Evolutionary conservation across 2,888 invertebrate species (phyloP).

Genomic region (Podabrus alpinus): DNA sequence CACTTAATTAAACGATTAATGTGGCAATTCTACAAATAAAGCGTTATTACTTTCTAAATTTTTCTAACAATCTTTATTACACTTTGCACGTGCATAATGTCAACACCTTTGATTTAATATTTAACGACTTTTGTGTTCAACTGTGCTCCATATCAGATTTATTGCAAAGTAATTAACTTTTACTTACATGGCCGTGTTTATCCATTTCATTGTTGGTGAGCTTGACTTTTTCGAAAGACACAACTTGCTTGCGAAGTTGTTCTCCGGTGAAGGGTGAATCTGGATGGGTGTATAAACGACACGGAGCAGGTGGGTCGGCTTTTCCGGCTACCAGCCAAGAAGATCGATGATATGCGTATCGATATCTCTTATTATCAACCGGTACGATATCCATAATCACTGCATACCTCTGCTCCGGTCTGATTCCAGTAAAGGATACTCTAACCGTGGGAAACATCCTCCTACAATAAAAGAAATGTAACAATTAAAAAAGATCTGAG

Average conservation of each 20-base stretch:
- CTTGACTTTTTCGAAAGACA: conserved; percentile 84
- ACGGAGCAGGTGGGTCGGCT: conserved; percentile 76
- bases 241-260: conserved; percentile 76
- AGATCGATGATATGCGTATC: conserved; percentile 82
- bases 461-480: conserved; percentile 58
- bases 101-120: conserved; percentile 15
- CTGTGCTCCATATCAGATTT: background rate
- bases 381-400: conserved; percentile 81
- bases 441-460: conserved; percentile 83
- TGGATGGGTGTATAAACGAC: conserved; percentile 76
- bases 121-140: conserved; percentile 10
- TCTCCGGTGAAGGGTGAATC: conserved; percentile 82
- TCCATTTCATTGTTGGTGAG: conserved; percentile 84
- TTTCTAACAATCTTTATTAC: conserved; percentile 13
- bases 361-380: conserved; percentile 77
- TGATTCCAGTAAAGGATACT: conserved; percentile 72
- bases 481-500: background rate
- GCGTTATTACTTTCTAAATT: conserved; percentile 10
- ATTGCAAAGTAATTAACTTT: background rate
- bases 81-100: conserved; percentile 9
- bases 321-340: conserved; percentile 84
- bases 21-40: conserved; percentile 12
- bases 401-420: conserved; percentile 69
- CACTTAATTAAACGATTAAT: conserved; percentile 25
- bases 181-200: conserved; percentile 72